Conservation (phyloP, 1,140 invertebrate species). For the Tetramorium alpestre region DNA sequence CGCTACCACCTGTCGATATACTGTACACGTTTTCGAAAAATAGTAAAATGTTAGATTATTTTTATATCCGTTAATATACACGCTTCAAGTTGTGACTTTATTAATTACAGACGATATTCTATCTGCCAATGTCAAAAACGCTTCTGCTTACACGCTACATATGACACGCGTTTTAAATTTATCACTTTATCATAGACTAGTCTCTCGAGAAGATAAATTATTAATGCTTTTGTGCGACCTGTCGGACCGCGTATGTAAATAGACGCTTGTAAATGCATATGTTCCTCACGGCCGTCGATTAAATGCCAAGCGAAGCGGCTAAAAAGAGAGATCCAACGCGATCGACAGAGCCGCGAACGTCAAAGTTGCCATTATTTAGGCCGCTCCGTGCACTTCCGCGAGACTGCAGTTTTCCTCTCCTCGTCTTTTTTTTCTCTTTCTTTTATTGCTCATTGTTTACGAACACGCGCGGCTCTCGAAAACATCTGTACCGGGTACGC, state of each 20-base stretch:
- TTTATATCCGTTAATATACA: background rate
- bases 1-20: background rate
- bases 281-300: conserved; percentile 34
- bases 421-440: background rate
- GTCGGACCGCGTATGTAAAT: conserved; percentile 41
- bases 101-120: background rate
- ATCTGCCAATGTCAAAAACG: background rate
- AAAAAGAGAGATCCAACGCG: background rate
- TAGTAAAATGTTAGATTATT: background rate
- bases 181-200: background rate
- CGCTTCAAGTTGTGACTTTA: background rate
- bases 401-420: background rate
- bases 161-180: background rate
- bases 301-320: conserved; percentile 54
- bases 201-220: conserved; percentile 27
- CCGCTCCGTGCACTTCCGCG: background rate
- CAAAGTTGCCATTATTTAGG: background rate
- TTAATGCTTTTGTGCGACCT: conserved; percentile 34
- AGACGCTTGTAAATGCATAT: conserved; percentile 26
- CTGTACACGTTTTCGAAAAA: background rate
- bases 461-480: background rate
- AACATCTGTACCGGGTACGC: background rate
- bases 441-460: conserved; percentile 14
- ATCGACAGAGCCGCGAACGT: background rate
- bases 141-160: background rate